Percentiles rank a stretch among this genome's conserved stretches.
Conservation (phyloP, 2,113 vertebrate genomes). For the Saimiri boliviensis region DNA sequence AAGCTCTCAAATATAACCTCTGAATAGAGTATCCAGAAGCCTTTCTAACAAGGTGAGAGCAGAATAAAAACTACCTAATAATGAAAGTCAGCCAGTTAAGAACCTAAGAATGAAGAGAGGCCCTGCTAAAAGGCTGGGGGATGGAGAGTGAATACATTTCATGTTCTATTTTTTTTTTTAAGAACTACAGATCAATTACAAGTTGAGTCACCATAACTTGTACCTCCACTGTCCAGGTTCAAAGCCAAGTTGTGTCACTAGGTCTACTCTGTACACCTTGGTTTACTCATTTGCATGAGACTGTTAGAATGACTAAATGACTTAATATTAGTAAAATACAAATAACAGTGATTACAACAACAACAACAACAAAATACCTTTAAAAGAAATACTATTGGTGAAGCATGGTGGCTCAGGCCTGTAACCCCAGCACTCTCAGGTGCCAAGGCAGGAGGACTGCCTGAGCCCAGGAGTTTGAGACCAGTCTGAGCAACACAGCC, state of each 20-base stretch:
- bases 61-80: background rate
- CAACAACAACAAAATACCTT: background rate
- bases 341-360: slow-evolving; percentile 36
- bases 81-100: slow-evolving; percentile 26
- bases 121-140: background rate
- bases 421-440: no score
- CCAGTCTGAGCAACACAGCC: no score
- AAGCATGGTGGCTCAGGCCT: no score
- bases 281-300: background rate
- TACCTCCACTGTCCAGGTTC: background rate
- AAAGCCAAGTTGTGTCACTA: background rate
- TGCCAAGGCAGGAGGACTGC: no score
- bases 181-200: background rate
- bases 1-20: background rate
- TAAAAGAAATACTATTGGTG: background rate
- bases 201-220: background rate
- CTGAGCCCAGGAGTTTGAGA: no score
- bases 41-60: background rate
- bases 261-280: background rate
- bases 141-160: background rate
- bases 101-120: background rate
- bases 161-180: background rate
- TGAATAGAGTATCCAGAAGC: background rate
- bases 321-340: background rate
- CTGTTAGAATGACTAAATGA: background rate